Evolutionary conservation across 2,888 invertebrate species (phyloP).

Genomic region (Dasypolia templi): DNA sequence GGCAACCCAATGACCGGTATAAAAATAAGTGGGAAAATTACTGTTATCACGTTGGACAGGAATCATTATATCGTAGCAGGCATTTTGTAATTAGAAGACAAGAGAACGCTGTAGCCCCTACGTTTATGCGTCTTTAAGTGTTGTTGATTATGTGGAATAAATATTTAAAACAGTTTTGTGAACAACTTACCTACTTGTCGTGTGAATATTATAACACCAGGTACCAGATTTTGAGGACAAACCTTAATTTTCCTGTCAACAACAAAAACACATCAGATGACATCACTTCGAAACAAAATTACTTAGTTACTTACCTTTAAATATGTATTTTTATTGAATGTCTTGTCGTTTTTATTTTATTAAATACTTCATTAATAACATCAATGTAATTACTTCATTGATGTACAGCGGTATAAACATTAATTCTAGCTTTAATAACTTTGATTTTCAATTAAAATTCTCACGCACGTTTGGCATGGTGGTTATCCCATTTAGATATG

Average conservation of each 20-base stretch:
- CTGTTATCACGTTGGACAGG: neutral
- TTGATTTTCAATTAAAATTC: constrained; percentile 24
- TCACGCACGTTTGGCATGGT: constrained; percentile 15
- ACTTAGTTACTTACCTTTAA: neutral
- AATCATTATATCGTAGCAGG: neutral
- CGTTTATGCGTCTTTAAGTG: neutral
- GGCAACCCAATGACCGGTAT: neutral
- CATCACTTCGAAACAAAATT: neutral
- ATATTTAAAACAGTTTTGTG: neutral
- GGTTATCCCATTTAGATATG: neutral
- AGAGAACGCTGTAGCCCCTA: neutral
- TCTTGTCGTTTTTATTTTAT: neutral
- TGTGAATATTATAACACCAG: neutral
- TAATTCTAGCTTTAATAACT: constrained; percentile 15
- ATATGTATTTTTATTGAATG: neutral
- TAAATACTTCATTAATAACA: constrained; percentile 1
- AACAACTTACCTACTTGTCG: neutral
- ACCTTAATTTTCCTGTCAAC: constrained; percentile 22
- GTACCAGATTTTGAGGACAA: constrained; percentile 29
- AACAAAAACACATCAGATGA: neutral
- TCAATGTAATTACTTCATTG: constrained; percentile 9
- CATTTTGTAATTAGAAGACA: neutral
- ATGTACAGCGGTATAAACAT: neutral
- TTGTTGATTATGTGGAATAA: neutral
- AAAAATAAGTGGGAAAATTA: neutral